These are phyloP conservation scores for Athalia cordata DNA, from an alignment of 2,888 invertebrate species.

Conservation along the genomic window DNA sequence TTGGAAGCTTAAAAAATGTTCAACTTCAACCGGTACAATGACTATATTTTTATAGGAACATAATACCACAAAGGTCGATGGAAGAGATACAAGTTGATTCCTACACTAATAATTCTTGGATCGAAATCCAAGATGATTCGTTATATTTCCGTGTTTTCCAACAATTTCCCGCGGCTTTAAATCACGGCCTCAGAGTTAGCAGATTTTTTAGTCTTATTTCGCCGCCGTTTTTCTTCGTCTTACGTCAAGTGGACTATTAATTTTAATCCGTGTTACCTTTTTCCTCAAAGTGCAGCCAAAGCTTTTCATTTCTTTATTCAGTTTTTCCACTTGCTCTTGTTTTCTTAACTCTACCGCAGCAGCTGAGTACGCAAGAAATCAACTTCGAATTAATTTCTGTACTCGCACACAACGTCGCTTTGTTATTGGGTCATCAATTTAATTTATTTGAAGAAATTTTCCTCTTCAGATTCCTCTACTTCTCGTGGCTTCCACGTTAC, in stretches of 20 bases:
- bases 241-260: slow-evolving; percentile 3
- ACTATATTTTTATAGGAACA: too few relatives aligned
- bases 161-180: background rate
- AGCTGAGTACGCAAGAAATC: too few relatives aligned
- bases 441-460: too few relatives aligned
- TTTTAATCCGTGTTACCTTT: background rate
- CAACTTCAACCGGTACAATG: too few relatives aligned
- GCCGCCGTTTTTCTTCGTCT: background rate
- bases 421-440: too few relatives aligned
- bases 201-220: background rate
- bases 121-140: slow-evolving; percentile 14
- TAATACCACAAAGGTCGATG: background rate
- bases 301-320: background rate
- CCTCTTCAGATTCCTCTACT: too few relatives aligned
- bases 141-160: background rate
- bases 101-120: background rate
- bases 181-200: background rate
- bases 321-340: background rate
- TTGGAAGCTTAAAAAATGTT: too few relatives aligned
- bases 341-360: background rate
- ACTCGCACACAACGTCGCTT: too few relatives aligned
- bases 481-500: too few relatives aligned
- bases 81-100: background rate
- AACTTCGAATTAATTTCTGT: too few relatives aligned
- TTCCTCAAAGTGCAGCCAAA: background rate